Percentiles rank a stretch among this genome's conserved stretches.
Conservation (phyloP, 1,140 invertebrate species). For the Listronotus oregonensis region DNA sequence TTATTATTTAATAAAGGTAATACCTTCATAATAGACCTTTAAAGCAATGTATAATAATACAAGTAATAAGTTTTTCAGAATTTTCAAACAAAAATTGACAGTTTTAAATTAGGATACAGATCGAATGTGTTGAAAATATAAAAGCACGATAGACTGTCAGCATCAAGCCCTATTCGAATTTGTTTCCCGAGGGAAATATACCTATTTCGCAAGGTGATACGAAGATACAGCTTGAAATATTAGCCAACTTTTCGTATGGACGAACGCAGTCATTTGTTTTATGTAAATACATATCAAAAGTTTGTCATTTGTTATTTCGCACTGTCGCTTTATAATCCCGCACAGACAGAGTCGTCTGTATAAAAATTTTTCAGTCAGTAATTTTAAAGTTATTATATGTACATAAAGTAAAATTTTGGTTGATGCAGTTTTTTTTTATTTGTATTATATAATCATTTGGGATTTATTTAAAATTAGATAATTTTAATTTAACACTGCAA, state of each 20-base stretch:
- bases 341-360: too few species aligned
- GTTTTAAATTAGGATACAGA: constrained; percentile 51
- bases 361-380: too few species aligned
- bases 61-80: too few species aligned
- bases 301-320: constrained; percentile 44
- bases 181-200: constrained; percentile 54
- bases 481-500: too few species aligned
- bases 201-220: constrained; percentile 44
- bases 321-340: not conserved
- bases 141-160: constrained; percentile 45
- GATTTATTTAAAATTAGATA: too few species aligned
- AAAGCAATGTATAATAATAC: too few species aligned
- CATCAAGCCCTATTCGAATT: constrained; percentile 21
- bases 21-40: too few species aligned
- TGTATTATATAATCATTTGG: too few species aligned
- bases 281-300: constrained; percentile 49
- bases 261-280: constrained; percentile 31
- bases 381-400: too few species aligned
- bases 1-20: too few species aligned
- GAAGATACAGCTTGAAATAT: constrained; percentile 52
- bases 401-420: too few species aligned
- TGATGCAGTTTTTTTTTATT: too few species aligned
- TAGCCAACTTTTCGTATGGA: constrained; percentile 58
- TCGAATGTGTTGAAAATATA: constrained; percentile 45
- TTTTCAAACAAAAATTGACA: constrained; percentile 44